These are phyloP conservation scores for Xanthorhoe spadicearia DNA, from an alignment of 2,888 invertebrate genomes.

Conservation along the genomic window DNA sequence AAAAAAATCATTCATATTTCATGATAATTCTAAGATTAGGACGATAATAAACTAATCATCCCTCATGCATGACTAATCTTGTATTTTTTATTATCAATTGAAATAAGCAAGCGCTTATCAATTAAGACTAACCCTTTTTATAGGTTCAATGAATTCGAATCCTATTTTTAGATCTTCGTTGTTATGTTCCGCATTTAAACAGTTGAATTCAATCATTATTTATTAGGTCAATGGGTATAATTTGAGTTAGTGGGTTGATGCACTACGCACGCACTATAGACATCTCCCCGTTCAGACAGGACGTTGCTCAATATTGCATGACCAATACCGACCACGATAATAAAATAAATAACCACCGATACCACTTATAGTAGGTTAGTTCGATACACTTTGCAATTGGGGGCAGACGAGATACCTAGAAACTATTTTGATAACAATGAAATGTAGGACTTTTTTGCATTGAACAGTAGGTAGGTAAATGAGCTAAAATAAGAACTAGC, in stretches of 20 bases:
- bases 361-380: neutral
- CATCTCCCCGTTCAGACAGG: conserved; percentile 47
- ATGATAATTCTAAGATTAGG: conserved; percentile 6
- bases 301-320: conserved; percentile 58
- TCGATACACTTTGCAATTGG: conserved; percentile 22
- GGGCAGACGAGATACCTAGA: conserved; percentile 23
- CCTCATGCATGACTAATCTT: conserved; percentile 1
- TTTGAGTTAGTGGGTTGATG: conserved; percentile 58
- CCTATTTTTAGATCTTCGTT: conserved; percentile 14
- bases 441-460: conserved; percentile 26
- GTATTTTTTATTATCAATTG: neutral
- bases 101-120: neutral
- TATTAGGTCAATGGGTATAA: conserved; percentile 48
- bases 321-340: conserved; percentile 40
- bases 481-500: conserved; percentile 29
- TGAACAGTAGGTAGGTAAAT: conserved; percentile 11
- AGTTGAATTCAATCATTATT: conserved; percentile 31
- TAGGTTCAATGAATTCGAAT: conserved; percentile 22
- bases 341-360: conserved; percentile 28
- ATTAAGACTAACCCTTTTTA: conserved; percentile 8
- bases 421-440: conserved; percentile 22
- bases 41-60: neutral
- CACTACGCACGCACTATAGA: conserved; percentile 45
- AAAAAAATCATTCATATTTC: conserved; percentile 6
- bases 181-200: conserved; percentile 16